These are phyloP conservation scores for Axis porcinus DNA, from an alignment of 2,113 vertebrate species.

Conservation along the genomic window DNA sequence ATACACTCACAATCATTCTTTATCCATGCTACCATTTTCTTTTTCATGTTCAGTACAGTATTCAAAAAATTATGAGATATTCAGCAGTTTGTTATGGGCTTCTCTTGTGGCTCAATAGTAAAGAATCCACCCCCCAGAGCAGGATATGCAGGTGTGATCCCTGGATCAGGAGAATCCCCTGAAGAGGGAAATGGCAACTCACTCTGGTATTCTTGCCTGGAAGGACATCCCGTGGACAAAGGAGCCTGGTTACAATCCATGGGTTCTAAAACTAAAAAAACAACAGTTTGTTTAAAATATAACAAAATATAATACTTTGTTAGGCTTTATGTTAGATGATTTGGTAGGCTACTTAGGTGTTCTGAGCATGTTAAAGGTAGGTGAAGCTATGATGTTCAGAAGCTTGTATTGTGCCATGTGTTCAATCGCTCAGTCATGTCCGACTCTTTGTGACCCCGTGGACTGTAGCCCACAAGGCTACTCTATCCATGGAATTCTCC, in stretches of 20 bases:
- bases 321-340: background rate
- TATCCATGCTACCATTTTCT: background rate
- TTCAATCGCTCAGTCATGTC: background rate
- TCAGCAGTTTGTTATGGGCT: background rate
- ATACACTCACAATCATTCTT: background rate
- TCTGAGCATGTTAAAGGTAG: background rate
- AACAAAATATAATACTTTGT: background rate
- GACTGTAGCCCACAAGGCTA: background rate
- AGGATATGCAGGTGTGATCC: background rate
- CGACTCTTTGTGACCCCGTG: rapidly evolving
- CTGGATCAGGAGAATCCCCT: background rate
- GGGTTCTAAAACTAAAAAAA: background rate
- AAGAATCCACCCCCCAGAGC: background rate
- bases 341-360: background rate
- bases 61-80: background rate
- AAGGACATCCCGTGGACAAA: background rate
- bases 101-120: background rate
- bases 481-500: background rate
- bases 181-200: background rate
- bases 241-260: background rate
- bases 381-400: background rate
- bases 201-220: background rate
- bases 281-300: background rate
- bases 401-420: background rate
- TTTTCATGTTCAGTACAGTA: background rate